Evolutionary conservation across 2,888 invertebrate species (phyloP), one percentile per base, ranked within the genome.

Genomic region (Liopterus haemorrhoidalis): DNA sequence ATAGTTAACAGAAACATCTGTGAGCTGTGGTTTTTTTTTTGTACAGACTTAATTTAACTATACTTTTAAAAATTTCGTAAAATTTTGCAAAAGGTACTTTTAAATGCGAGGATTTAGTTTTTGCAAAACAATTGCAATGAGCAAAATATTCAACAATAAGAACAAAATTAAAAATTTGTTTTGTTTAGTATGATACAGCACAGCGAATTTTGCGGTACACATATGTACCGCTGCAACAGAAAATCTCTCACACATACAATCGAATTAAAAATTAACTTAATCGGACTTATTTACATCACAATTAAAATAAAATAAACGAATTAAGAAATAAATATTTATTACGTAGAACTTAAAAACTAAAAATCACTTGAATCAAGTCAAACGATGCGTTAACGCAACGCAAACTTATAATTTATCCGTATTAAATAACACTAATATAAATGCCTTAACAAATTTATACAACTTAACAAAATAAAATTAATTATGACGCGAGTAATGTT

Each of bases 121-220:
- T 42, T 42, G 25, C 36, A 36, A n/a, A n/a, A 42, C 33, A 31
- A 37, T 37, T 45, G 38, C 45, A 21, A 25, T 45, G 45, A 45
- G 45, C 45, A 45, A 38, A 45, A 45, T 45, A 45, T 45, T 45
- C 45, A 45, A 45, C 45, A 45, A 45, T 45, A 39, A 27, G 38
- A 45, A 45, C 45, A 45, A 45, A 38, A 28, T 39, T 39, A 21
- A 19, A 25, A 14, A 27, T 27, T 36, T 38, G 15, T 25, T 24
- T 38, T 16, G 12, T n/a, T 25, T 12, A 25, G 25, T 11, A n/a
- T 4, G 25, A 25, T 25, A 11, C 3, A 25, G 25, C 12, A 4
- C 25, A 22, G 22, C 25, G 25, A 25, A 3, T 11, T n/a, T n/a
- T 25, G 25, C n/a, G 25, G 25, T n/a, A 5, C n/a, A 25, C 25